Evolutionary conservation across 1,140 invertebrate species (phyloP).

Genomic region (Drosophila melanogaster): DNA sequence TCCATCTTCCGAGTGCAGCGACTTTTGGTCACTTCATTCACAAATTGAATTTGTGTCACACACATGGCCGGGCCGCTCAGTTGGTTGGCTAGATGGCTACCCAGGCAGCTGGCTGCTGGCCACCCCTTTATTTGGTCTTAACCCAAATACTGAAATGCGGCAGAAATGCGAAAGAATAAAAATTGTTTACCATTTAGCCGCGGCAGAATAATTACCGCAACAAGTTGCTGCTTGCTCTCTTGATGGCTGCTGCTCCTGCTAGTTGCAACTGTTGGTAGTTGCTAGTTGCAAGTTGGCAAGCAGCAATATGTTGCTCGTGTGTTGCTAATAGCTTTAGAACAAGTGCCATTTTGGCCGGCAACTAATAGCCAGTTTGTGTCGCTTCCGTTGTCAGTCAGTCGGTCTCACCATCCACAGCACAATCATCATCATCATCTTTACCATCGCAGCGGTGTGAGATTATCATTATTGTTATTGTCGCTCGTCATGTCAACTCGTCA

Average conservation of each 20-base stretch:
- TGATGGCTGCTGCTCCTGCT: conserved; percentile 19
- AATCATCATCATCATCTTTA: conserved; percentile 40
- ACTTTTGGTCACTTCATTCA: conserved; percentile 76
- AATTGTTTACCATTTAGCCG: conserved; percentile 77
- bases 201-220: conserved; percentile 74
- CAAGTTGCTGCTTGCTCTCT: conserved; percentile 55
- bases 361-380: conserved; percentile 82
- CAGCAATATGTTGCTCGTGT: conserved; percentile 61
- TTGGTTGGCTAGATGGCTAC: conserved; percentile 21
- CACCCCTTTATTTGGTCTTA: conserved; percentile 83
- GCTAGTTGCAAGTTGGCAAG: conserved; percentile 28
- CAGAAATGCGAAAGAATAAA: conserved; percentile 50
- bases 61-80: conserved; percentile 19
- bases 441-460: conserved; percentile 64
- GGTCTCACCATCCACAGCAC: conserved; percentile 29
- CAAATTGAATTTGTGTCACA: conserved; percentile 76
- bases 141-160: conserved; percentile 73
- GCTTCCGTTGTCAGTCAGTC: conserved; percentile 75
- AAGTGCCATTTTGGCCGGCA: conserved; percentile 81
- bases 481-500: conserved; percentile 83
- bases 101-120: conserved; percentile 32
- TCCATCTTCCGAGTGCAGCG: conserved; percentile 20
- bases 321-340: conserved; percentile 81
- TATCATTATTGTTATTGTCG: conserved; percentile 83
- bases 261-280: conserved; percentile 7